Base-by-base conservation (phyloP, 2,888 invertebrate genomes). In the Imbricaverruca yamaguchii region DNA sequence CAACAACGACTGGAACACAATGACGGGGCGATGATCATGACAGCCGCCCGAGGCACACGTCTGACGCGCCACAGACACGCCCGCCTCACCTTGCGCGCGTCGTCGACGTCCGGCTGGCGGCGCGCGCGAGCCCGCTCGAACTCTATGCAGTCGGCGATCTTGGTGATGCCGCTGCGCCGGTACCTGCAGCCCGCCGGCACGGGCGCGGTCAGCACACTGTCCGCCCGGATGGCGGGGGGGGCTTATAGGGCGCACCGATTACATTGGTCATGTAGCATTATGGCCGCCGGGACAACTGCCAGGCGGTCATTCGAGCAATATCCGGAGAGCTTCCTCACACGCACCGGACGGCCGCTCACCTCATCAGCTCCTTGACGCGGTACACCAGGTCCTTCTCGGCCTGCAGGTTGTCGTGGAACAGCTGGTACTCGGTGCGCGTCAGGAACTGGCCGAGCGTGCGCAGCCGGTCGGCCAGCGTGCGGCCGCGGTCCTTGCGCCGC, bases 371-470 rank as follows among this genome's bases (percentile, higher is more conserved):
- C 2, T 92, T 92, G 55, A 96, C 90, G 11, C 96, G 91, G 85
- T 93, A 90, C 84, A 95, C 91, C 82, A 97, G 89, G 86, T 96
- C 95, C 84, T 93, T 91, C 88, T 97, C 96, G 82, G 94, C 90
- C 88, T 94, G 93, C 81, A 95, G 87, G 83, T 93, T 94, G 10
- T 91, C 91, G 80, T 94, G 89, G 57, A 95, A 91, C 83, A 93
- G 91, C 83, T 93, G 92, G 85, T 96, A 94, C 87, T 97, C 96
- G 81, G 92, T 91, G 57, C 93, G 91, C 2, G 95, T 93, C 86
- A 94, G 93, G 89, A 96, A 96, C 87, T 96, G 96, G 6, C 95
- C 92, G 86, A 95, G 94, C 83, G 93, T 92, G 63, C 94, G 91
- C 87, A 96, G 91, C 67, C 93, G 92, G 84, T 97, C 96, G 74